A percentile compares a stretch with the other conserved stretches of the same genome.
These are phyloP conservation scores for Catocala fraxini DNA, from an alignment of 2,888 invertebrate genomes.

Conservation along the genomic window DNA sequence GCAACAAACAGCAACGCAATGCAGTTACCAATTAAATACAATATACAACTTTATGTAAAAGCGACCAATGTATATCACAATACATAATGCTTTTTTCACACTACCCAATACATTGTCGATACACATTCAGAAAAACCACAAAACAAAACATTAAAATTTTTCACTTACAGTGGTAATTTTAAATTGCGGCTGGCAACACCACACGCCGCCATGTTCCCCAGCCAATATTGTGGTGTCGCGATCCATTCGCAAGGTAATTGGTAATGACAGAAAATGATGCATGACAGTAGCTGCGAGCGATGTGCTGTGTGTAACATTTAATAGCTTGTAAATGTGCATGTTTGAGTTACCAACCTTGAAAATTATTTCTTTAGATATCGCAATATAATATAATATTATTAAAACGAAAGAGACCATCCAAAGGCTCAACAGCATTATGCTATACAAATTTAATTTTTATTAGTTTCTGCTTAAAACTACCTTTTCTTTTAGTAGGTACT, in stretches of 20 bases:
- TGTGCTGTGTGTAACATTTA: conserved; percentile 68
- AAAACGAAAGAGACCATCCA: too few species aligned
- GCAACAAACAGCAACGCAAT: too few species aligned
- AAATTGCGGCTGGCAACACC: conserved; percentile 64
- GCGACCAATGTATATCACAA: background rate
- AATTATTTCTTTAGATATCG: conserved; percentile 14
- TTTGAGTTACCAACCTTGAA: conserved; percentile 53
- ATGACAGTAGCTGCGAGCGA: conserved; percentile 83
- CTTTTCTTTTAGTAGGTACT: too few species aligned
- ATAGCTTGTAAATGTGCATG: conserved; percentile 62
- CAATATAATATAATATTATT: too few species aligned
- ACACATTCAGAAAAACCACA: conserved; percentile 31
- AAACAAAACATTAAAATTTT: conserved; percentile 37
- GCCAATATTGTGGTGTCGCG: conserved; percentile 62
- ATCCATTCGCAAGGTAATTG: conserved; percentile 77
- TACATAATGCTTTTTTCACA: background rate
- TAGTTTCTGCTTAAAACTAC: too few species aligned
- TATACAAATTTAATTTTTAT: too few species aligned
- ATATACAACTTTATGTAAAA: background rate
- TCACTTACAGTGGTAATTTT: conserved; percentile 45
- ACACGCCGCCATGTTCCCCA: conserved; percentile 64
- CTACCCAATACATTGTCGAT: background rate
- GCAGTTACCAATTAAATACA: too few species aligned
- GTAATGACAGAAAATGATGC: conserved; percentile 84
- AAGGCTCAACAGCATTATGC: too few species aligned